Conservation (phyloP, 2,797 vertebrate species). For the Danio kyathit region DNA sequence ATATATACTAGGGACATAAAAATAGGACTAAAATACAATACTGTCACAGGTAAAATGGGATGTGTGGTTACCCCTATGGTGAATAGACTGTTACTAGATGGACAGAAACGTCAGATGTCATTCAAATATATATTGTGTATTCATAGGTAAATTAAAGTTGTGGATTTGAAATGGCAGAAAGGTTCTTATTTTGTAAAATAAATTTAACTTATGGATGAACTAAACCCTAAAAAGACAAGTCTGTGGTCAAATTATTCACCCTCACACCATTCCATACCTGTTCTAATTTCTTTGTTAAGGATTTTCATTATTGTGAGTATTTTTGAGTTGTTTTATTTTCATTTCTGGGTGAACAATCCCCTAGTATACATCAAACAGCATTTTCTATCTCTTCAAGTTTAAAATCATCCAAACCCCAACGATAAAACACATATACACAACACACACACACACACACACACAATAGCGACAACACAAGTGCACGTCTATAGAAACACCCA, state of each 20-base stretch:
- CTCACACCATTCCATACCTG: neutral
- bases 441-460: neutral
- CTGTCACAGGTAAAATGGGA: too few relatives aligned
- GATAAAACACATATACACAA: too few relatives aligned
- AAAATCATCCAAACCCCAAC: neutral
- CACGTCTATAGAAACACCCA: slow-evolving; percentile 52
- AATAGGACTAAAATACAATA: too few relatives aligned
- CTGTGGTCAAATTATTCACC: neutral
- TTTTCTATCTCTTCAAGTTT: neutral
- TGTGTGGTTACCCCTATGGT: neutral
- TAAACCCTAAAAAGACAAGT: neutral
- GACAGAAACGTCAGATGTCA: neutral
- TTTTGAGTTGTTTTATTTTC: neutral
- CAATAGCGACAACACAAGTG: slow-evolving; percentile 40
- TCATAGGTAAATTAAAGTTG: neutral
- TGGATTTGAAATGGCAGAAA: neutral
- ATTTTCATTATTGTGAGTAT: too few relatives aligned
- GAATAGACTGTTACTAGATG: neutral
- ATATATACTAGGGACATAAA: too few relatives aligned
- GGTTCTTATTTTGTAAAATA: neutral
- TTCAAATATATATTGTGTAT: neutral
- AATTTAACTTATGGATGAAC: neutral
- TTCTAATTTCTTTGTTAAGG: too few relatives aligned
- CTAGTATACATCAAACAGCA: neutral
- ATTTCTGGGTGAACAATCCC: neutral